Evolutionary conservation across 2,113 vertebrate species (phyloP).

Genomic region (Scatophagus argus): DNA sequence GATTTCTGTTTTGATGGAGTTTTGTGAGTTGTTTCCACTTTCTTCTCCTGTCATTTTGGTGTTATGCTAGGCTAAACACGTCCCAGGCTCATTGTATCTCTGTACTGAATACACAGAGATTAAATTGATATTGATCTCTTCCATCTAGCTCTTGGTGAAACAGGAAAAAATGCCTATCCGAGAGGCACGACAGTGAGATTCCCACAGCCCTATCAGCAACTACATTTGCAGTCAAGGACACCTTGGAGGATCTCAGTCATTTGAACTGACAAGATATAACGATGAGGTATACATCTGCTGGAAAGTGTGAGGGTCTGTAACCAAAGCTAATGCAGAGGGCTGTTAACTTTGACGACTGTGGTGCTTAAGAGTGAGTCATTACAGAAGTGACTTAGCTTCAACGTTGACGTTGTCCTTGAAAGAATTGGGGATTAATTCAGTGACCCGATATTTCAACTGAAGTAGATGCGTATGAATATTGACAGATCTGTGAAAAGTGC

Average conservation of each 20-base stretch:
- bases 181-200: not conserved
- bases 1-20: not conserved
- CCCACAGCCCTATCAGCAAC: not conserved
- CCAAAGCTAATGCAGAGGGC: slow-evolving; percentile 40
- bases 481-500: not conserved
- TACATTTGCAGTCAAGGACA: slow-evolving; percentile 23
- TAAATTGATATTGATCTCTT: slow-evolving; percentile 43
- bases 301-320: slow-evolving; percentile 7
- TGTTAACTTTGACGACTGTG: slow-evolving; percentile 48
- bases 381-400: not conserved
- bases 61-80: slow-evolving; percentile 8
- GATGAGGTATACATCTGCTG: slow-evolving; percentile 12
- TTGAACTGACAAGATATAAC: slow-evolving; percentile 2
- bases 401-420: not conserved
- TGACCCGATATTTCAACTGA: too few species aligned
- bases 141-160: slow-evolving; percentile 1
- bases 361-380: slow-evolving; percentile 24
- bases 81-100: slow-evolving; percentile 22
- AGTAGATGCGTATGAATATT: not conserved
- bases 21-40: not conserved
- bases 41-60: not conserved
- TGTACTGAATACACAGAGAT: slow-evolving; percentile 24
- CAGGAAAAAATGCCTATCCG: not conserved
- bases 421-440: slow-evolving; percentile 14
- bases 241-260: slow-evolving; percentile 4